Base-by-base conservation (phyloP, 2,113 vertebrate species). In the Strix aluco region DNA sequence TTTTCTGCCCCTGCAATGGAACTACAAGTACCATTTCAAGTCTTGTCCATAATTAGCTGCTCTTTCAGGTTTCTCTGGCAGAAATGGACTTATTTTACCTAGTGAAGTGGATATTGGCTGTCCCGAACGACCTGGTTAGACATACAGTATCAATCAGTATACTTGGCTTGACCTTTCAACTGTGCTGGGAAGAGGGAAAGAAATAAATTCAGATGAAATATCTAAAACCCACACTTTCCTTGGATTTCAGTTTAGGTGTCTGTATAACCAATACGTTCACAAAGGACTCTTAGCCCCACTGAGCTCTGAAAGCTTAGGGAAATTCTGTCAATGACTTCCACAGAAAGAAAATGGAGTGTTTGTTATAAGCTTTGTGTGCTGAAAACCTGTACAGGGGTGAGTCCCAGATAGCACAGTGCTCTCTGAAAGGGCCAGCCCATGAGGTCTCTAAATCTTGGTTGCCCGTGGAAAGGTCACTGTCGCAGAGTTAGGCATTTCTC, bases 1-100 rank as follows among this genome's bases (percentile, higher is more conserved):
- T 97, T 97, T 97, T 97, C 96, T 98, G 91, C 96, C 94, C 94
- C 95, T 96, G 87, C 96, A 86, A 93, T 84, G 96, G 95, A 97
- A 84, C 94, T 86, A 95, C 78, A 96, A 92, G 94, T 96, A 80
- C 90, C 84, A 59, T 95, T 95, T 88, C 80, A 93, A 96, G 77
- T 51, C 42, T 86, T 90, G 94, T 94, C 95, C 84, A 74, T 97
- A 97, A 98, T 97, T 94, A 97, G 91, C 80, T 97, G 88, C 93
- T 97, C 93, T 95, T 93, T 94, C 91, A 96, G 91, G 88, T 97
- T 94, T 26, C 51, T 93, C 88, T 96, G 92, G 90, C 93, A 97
- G 93, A 81, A 97, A 96, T 86, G 70, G 96, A 95, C 88, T 96
- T 90, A 92, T 94, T 97, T 97, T 95, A 95, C 94, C 57, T 78